Evolutionary conservation across 2,113 vertebrate species (phyloP).

Genomic region (Anguilla japonica): DNA sequence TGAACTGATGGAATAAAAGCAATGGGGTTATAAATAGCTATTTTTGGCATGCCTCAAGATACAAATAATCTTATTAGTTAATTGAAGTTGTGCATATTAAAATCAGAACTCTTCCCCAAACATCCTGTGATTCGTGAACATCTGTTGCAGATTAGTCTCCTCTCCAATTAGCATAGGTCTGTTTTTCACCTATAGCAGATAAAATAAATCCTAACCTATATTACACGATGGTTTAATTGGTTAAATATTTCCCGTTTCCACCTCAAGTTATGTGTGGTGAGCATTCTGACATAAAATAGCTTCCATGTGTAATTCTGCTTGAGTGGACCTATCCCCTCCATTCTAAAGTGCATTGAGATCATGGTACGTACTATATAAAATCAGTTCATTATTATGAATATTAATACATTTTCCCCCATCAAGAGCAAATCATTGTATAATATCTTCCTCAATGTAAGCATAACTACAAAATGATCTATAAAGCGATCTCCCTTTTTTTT

Average conservation of each 20-base stretch:
- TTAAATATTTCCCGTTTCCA: not conserved
- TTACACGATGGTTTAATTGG: not conserved
- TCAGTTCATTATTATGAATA: no score
- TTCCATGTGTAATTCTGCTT: not conserved
- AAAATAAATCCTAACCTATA: not conserved
- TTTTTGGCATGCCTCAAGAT: not conserved
- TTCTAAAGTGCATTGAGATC: not conserved
- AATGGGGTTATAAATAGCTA: not conserved
- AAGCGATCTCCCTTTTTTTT: not conserved
- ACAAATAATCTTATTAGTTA: not conserved
- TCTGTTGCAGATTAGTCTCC: not conserved
- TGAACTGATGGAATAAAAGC: no score
- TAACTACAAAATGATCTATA: not conserved
- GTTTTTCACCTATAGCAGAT: not conserved
- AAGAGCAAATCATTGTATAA: not conserved
- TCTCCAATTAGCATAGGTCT: not conserved
- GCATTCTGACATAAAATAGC: not conserved
- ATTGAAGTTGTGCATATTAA: not conserved
- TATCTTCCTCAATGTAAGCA: not conserved
- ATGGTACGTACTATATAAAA: not conserved
- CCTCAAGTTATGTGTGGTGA: not conserved
- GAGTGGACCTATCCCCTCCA: not conserved
- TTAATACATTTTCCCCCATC: not conserved
- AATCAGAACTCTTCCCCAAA: not conserved
- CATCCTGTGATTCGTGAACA: not conserved